Evolutionary conservation across 2,888 invertebrate genomes (phyloP).

Genomic region (Clivina fossor): DNA sequence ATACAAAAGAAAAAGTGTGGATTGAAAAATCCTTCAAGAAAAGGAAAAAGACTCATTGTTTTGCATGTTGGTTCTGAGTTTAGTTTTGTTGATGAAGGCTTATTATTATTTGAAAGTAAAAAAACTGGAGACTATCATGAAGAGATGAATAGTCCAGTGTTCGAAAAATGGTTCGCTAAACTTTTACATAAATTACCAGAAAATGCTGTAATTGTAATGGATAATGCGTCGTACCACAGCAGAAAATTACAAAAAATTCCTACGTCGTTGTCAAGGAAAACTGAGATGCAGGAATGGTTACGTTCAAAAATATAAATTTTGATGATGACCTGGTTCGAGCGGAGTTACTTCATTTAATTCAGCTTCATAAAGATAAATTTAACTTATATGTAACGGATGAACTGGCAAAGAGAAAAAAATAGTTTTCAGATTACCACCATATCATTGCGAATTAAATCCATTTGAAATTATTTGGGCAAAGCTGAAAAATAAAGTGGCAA

Average conservation of each 20-base stretch:
- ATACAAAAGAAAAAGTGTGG: slow-evolving; percentile 16
- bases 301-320: neutral
- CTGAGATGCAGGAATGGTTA: slow-evolving; percentile 12
- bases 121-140: slow-evolving; percentile 15
- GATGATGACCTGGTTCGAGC: slow-evolving; percentile 1
- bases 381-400: slow-evolving; percentile 41
- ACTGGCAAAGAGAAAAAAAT: slow-evolving; percentile 40
- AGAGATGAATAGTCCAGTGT: slow-evolving; percentile 9
- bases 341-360: slow-evolving; percentile 1
- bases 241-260: neutral
- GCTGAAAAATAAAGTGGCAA: slow-evolving; percentile 24
- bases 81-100: slow-evolving; percentile 15
- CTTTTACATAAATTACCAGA: slow-evolving; percentile 14
- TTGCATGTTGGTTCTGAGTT: slow-evolving; percentile 35
- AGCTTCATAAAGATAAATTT: neutral
- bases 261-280: slow-evolving; percentile 2
- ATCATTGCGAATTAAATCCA: too few species aligned
- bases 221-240: slow-evolving; percentile 22
- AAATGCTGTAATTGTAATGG: slow-evolving; percentile 19
- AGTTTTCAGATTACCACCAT: slow-evolving; percentile 43
- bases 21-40: slow-evolving; percentile 34
- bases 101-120: slow-evolving; percentile 8
- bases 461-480: slow-evolving; percentile 40
- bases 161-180: slow-evolving; percentile 16
- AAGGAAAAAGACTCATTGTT: slow-evolving; percentile 35